A percentile compares a stretch with the other conserved stretches of the same genome.
Evolutionary conservation across 2,113 vertebrate species (phyloP).

Genomic region (Collichthys lucidus): DNA sequence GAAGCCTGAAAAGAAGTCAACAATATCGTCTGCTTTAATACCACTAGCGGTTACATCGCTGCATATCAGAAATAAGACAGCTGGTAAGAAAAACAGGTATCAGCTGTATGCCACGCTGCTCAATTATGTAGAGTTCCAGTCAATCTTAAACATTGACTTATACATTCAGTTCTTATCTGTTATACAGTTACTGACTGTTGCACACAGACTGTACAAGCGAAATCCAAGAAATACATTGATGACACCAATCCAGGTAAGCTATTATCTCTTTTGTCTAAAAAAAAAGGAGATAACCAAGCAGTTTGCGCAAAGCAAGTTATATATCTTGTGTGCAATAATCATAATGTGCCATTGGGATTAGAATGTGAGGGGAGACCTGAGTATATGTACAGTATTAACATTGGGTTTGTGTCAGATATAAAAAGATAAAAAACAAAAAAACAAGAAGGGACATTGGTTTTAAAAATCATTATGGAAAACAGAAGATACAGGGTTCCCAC

Average conservation of each 20-base stretch:
- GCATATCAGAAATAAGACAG: slow-evolving; percentile 22
- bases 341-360: no score
- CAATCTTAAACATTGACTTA: slow-evolving; percentile 8
- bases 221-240: neutral
- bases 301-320: neutral
- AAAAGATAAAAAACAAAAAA: neutral
- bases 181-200: neutral
- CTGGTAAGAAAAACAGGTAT: slow-evolving; percentile 10
- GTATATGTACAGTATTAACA: neutral
- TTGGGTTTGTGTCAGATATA: neutral
- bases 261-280: neutral
- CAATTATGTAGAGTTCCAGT: neutral
- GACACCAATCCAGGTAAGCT: neutral
- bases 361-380: no score
- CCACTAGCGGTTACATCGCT: neutral
- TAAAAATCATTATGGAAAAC: neutral
- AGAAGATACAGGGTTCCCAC: no score
- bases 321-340: neutral
- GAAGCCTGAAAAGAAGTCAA: slow-evolving; percentile 12
- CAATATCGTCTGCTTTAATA: slow-evolving; percentile 13
- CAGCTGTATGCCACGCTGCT: slow-evolving; percentile 3
- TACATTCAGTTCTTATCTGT: neutral
- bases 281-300: neutral
- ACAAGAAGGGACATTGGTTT: no score
- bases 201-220: neutral